Conservation (phyloP, 1,140 invertebrate species). For the Pseudachorutes palmiensis region DNA sequence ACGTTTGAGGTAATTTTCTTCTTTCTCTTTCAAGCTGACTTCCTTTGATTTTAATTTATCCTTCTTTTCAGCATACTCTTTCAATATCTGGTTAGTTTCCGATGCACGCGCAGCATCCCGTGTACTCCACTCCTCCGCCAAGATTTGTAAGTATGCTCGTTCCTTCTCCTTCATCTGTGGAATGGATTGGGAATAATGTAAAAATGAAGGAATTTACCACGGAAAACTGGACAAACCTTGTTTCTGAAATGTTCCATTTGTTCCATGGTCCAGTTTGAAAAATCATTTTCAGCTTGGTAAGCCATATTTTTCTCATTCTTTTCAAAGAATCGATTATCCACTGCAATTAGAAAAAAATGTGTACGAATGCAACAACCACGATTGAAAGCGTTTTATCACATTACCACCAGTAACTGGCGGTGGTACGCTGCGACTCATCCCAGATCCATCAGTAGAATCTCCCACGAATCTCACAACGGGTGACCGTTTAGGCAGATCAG, state of each 20-base stretch:
- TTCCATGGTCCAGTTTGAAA: not conserved
- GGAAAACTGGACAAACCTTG: not conserved
- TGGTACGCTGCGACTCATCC: no score
- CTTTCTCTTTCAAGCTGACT: not conserved
- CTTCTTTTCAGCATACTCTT: not conserved
- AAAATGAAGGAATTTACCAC: not conserved
- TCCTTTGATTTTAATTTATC: not conserved
- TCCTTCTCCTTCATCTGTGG: constrained; percentile 16
- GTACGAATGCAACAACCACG: no score
- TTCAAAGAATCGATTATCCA: no score
- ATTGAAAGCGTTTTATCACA: no score
- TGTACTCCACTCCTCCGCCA: constrained; percentile 16
- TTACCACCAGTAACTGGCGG: no score
- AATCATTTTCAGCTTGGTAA: not conserved
- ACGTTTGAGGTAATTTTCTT: not conserved
- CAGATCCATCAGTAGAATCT: not conserved
- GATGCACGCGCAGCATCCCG: constrained; percentile 16
- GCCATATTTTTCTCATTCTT: not conserved
- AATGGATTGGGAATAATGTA: not conserved
- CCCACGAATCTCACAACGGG: no score
- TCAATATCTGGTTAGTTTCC: not conserved
- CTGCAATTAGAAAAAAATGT: no score
- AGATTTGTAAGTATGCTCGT: constrained; percentile 19
- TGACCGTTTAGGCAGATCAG: no score
- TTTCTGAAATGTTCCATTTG: not conserved